Evolutionary conservation across 2,113 vertebrate genomes (phyloP).

Genomic region (Gnathonemus longibarbis): DNA sequence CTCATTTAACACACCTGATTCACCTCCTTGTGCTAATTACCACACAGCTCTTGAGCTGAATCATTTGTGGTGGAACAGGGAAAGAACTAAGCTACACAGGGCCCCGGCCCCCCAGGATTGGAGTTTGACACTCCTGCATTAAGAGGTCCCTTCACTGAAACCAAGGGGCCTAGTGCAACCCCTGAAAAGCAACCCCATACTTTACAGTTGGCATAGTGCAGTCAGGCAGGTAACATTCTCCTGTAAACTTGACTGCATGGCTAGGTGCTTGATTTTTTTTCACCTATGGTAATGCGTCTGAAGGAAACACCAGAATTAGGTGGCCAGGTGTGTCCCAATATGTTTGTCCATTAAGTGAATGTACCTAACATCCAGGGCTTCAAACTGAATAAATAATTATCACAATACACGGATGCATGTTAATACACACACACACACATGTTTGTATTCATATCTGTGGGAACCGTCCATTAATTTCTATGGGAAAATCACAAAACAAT

Average conservation of each 20-base stretch:
- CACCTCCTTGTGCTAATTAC: no score
- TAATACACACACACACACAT: neutral
- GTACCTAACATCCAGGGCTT: neutral
- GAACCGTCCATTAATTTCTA: neutral
- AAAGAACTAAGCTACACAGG: no score
- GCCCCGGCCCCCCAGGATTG: no score
- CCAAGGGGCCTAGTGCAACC: neutral
- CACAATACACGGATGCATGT: neutral
- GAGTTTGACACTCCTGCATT: no score
- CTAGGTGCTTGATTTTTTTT: neutral
- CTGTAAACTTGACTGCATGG: neutral
- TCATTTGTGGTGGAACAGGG: no score
- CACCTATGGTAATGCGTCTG: neutral
- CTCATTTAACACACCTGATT: no score
- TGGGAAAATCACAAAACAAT: neutral
- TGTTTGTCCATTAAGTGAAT: neutral
- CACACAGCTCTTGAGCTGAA: no score
- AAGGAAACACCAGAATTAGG: neutral
- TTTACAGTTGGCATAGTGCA: neutral
- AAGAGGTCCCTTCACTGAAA: neutral
- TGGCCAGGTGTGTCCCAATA: neutral
- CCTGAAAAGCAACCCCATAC: neutral
- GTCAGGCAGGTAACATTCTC: neutral
- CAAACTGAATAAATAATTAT: neutral
- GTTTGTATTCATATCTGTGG: neutral